Base-by-base conservation (phyloP, 2,888 invertebrate genomes). In the Dorcus hopei region DNA sequence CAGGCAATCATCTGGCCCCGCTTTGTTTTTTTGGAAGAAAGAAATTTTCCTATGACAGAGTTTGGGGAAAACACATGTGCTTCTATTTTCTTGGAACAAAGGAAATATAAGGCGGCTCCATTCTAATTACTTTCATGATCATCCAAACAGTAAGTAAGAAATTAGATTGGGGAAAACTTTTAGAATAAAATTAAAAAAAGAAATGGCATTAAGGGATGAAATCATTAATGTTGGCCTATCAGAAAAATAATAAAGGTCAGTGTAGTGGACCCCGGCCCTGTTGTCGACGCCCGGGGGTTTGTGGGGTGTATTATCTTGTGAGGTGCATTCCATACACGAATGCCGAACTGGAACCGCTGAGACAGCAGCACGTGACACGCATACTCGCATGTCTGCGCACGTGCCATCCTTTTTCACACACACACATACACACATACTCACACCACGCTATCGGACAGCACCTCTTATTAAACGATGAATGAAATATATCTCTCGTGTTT, bases 261-360 rank as follows among this genome's bases (percentile, higher is more conserved):
- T 43, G 45, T 38, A 43, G 16, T 49, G 19, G 43, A 55, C 23
- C 38, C n/a, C 26, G 3, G 11, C 9, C 50, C 40, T 41, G 19
- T 42, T 16, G 26, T 33, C 43, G 26, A 16, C 16, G 49, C 23
- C 45, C 49, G 47, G 9, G 38, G n/a, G 8, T n/a, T 19, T 19
- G 52, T 9, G 39, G 64, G 66, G 56, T 63, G 65, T 64, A 69
- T 70, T 72, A 70, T 70, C 70, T 66, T 65, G 63, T 58, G 68
- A 64, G 68, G 67, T 66, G 70, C 68, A 72, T 72, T 71, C 72
- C 63, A 66, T 66, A 70, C 72, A 72, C 72, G 72, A 68, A 70
- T 65, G 65, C 68, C 66, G 63, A 66, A 66, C 63, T 67, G 66
- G 70, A 68, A 68, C 68, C 67, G 72, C 71, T 71, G 72, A 72